Percentiles rank a stretch among this genome's conserved stretches.
Conservation (phyloP, 2,888 invertebrate genomes). For the Dendrolimus pini region DNA sequence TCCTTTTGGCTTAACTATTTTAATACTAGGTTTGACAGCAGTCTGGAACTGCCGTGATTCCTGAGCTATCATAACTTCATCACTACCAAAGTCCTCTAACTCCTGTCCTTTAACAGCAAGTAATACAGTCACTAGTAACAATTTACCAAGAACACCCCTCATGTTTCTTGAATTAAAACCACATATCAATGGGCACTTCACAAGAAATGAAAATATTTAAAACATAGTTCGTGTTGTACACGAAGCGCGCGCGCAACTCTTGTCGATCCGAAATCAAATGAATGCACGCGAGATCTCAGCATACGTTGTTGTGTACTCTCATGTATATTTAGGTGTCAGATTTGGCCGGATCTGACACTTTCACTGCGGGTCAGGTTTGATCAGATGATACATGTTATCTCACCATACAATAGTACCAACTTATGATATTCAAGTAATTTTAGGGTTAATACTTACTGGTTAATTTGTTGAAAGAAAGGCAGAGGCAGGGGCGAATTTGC, state of each 20-base stretch:
- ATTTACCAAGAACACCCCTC: conserved; percentile 27
- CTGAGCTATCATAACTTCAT: conserved; percentile 65
- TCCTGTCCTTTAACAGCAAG: conserved; percentile 33
- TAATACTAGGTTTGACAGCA: conserved; percentile 48
- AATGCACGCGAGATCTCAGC: not conserved
- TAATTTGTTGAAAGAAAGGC: no score
- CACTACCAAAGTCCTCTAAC: conserved; percentile 40
- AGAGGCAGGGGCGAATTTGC: no score
- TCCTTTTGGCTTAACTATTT: conserved; percentile 47
- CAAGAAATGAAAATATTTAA: not conserved
- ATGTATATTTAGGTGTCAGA: conserved; percentile 56
- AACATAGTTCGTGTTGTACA: conserved; percentile 1
- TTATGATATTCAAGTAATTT: conserved; percentile 21
- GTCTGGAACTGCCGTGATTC: conserved; percentile 61
- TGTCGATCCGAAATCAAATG: conserved; percentile 1
- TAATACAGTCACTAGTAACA: conserved; percentile 28
- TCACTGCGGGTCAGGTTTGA: conserved; percentile 53
- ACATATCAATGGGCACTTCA: not conserved
- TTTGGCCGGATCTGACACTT: conserved; percentile 69
- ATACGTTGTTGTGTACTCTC: conserved; percentile 20
- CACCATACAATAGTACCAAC: conserved; percentile 27
- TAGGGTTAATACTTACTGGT: not conserved
- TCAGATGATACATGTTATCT: conserved; percentile 43
- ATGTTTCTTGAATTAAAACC: conserved; percentile 23
- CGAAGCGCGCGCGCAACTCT: not conserved